Evolutionary conservation across 2,113 vertebrate genomes (phyloP), one percentile per base, ranked within the genome.

Genomic region (Dasyprocta punctata): DNA sequence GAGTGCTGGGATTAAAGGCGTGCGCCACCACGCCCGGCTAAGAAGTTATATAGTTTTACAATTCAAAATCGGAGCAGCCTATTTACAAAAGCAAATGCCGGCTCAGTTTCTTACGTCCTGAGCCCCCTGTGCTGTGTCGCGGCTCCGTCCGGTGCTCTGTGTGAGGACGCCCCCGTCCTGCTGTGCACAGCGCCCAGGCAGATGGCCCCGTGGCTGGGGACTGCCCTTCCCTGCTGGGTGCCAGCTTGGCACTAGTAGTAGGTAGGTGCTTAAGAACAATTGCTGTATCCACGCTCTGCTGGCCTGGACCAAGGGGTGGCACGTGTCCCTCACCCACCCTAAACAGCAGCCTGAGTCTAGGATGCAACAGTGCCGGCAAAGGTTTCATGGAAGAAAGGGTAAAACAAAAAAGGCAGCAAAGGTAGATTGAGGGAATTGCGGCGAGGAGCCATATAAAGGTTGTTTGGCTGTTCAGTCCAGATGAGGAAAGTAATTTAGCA

Each of bases 31-130:
- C n/a, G n/a, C n/a, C n/a, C n/a, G n/a, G n/a, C n/a, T n/a, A n/a
- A 89, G 28, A 38, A 89, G 71, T 78, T 95, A 14, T 4, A 1
- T 86, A n/a, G 87, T 94, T 96, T 90, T 73, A 11, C 88, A 89
- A 65, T 86, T 26, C 41, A 83, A 4, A 91, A 52, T 90, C 38
- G 26, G 77, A 93, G 47, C 54, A 82, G 7, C n/a, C 73, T 86
- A 24, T 89, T 54, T 92, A 1, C 58, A 88, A 81, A 83, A 80
- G 41, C 86, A 82, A 89, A 54, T 36, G 26, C 6, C 3, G 26
- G 38, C 4, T 38, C 58, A 16, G 3, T 73, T 80, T 65, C 65
- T 80, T 41, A 14, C 5, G 17, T 92, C 49, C 84, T 58, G 75
- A 87, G 58, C 47, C 41, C 54, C 85, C 7, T 56, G 41, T 63